Conservation (phyloP, 23 tunicate species). For the Pegea sp. region DNA sequence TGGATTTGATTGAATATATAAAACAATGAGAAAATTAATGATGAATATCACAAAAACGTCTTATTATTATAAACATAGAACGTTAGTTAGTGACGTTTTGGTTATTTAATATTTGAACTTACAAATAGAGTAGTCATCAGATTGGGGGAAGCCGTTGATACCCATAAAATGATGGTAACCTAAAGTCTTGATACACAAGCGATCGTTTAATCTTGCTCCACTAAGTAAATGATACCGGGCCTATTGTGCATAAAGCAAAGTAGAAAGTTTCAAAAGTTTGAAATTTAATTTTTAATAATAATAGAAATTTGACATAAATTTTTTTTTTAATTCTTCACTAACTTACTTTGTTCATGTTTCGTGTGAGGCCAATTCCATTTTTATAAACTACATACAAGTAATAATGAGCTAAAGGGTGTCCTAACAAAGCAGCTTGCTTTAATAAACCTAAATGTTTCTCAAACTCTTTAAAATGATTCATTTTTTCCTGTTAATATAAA, state of each 20-base stretch:
- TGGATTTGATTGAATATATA: no score
- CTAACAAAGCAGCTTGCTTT: constrained; percentile 33
- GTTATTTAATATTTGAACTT: constrained; percentile 2
- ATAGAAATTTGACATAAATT: no score
- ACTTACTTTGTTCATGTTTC: constrained; percentile 24
- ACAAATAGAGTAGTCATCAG: constrained; percentile 33
- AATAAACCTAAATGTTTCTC: constrained; percentile 7
- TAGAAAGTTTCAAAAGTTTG: background rate
- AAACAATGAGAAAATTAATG: no score
- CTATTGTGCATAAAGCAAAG: no score
- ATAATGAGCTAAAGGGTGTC: constrained; percentile 25
- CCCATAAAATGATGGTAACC: constrained; percentile 45
- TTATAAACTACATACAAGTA: constrained; percentile 39
- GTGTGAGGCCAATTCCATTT: constrained; percentile 41
- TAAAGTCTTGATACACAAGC: constrained; percentile 47
- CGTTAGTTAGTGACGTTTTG: background rate
- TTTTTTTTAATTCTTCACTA: no score
- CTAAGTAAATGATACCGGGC: constrained; percentile 27
- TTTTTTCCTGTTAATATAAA: constrained; percentile 14
- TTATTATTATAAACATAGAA: no score
- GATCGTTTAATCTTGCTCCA: constrained; percentile 32
- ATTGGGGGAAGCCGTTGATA: constrained; percentile 29
- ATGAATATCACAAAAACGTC: no score
- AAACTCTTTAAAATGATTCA: constrained; percentile 12
- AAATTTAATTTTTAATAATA: background rate